Evolutionary conservation across 1,140 invertebrate species (phyloP).

Genomic region (Linepithema humile): DNA sequence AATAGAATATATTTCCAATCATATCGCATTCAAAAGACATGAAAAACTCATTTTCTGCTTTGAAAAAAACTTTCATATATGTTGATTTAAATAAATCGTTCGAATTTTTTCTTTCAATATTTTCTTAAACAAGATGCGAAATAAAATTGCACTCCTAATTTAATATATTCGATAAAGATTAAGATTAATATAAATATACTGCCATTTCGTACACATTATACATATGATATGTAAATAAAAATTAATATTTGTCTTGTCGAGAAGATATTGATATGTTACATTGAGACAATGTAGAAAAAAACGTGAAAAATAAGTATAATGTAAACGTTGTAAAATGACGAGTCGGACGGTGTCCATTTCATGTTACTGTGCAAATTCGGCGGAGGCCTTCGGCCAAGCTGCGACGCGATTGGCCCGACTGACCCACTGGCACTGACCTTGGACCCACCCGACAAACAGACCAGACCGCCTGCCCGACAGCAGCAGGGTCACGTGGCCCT

Average conservation of each 20-base stretch:
- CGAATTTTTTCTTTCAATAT: neutral
- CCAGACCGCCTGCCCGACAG: slow-evolving; percentile 65
- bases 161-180: too few relatives aligned
- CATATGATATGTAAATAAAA: neutral
- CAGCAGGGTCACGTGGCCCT: slow-evolving; percentile 37
- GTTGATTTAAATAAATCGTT: neutral
- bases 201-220: neutral
- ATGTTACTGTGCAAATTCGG: slow-evolving; percentile 63
- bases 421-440: slow-evolving; percentile 81
- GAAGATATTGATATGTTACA: too few relatives aligned
- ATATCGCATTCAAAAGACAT: neutral
- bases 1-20: neutral
- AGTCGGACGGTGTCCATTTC: slow-evolving; percentile 23
- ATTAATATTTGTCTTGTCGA: neutral
- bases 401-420: slow-evolving; percentile 75
- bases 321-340: neutral
- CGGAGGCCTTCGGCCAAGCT: slow-evolving; percentile 55
- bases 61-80: neutral
- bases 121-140: neutral
- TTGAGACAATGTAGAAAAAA: neutral
- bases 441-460: slow-evolving; percentile 68
- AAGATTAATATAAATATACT: too few relatives aligned
- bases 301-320: too few relatives aligned
- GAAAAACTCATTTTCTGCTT: neutral
- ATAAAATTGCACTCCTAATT: neutral